Evolutionary conservation across 1,140 invertebrate genomes (phyloP).

Genomic region (Amyelois transitella): DNA sequence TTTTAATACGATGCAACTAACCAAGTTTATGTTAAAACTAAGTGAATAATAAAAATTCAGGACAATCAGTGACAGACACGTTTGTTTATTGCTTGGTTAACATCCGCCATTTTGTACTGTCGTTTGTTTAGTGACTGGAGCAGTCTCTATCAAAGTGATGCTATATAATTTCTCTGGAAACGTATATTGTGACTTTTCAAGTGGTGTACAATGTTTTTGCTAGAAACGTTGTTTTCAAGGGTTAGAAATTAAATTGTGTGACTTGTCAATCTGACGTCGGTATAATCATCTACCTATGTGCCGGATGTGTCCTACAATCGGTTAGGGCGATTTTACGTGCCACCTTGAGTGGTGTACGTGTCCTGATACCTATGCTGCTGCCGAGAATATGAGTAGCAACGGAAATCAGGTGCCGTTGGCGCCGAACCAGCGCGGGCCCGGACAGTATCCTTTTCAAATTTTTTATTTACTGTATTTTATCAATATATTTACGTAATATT

Average conservation of each 20-base stretch:
- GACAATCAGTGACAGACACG: constrained; percentile 58
- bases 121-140: constrained; percentile 72
- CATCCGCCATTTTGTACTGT: constrained; percentile 73
- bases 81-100: constrained; percentile 74
- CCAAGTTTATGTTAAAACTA: constrained; percentile 36
- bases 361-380: constrained; percentile 69
- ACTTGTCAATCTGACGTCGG: constrained; percentile 67
- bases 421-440: constrained; percentile 62
- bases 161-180: constrained; percentile 51
- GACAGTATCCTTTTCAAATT: constrained; percentile 65
- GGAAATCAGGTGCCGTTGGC: constrained; percentile 71
- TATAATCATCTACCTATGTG: constrained; percentile 60
- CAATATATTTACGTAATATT: constrained; percentile 68
- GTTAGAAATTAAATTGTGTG: constrained; percentile 58
- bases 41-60: constrained; percentile 36
- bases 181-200: constrained; percentile 55
- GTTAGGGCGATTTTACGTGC: constrained; percentile 69
- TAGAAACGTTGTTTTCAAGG: constrained; percentile 60
- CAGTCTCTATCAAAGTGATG: constrained; percentile 56
- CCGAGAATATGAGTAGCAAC: constrained; percentile 70
- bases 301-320: constrained; percentile 73
- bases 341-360: constrained; percentile 72
- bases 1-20: constrained; percentile 38
- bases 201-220: constrained; percentile 68
- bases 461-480: constrained; percentile 38